Evolutionary conservation across 2,888 invertebrate genomes (phyloP), one percentile per base, ranked within the genome.

Genomic region (Lepidochrysops patricia): DNA sequence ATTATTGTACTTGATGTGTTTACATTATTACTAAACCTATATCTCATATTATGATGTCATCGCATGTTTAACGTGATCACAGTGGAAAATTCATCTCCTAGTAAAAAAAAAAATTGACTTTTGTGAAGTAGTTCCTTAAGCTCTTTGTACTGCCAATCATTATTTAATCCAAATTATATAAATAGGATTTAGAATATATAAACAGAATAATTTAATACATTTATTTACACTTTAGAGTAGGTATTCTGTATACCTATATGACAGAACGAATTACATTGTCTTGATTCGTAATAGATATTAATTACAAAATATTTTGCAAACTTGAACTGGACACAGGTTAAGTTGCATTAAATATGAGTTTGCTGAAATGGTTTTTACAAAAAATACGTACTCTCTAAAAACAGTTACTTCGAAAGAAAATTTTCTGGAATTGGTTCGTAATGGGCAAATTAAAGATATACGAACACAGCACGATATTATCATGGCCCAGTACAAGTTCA

Each of bases 11-110:
- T 72, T 64, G 63, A 69, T 76, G 74, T 85, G 80, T 85, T 86
- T 86, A 81, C 80, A 74, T 76, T 75, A 82, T 81, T 82, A 82
- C 75, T 83, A 84, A 85, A 27, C 32, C 29, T 54, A 78, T 79
- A 77, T 80, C 61, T 54, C 59, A 62, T 64, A n/a, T n/a, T n/a
- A 61, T 66, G 68, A 66, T 64, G 64, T 67, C 68, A 68, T 66
- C 27, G 7, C 15, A 19, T 4, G 5, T 15, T 19, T 19, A 26
- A 13, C n/a, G 26, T 50, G 25, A 15, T 50, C 25, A 50, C 26
- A n/a, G 50, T 50, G 50, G 50, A 26, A n/a, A 50, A 50, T 49
- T 26, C n/a, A 49, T 49, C 5, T 43, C 19, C 9, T 49, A 50
- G 50, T n/a, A 26, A 50, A 50, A 48, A 50, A 50, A 23, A 9